These are phyloP conservation scores for Albula glossodonta DNA, from an alignment of 2,113 vertebrate genomes.

Conservation along the genomic window DNA sequence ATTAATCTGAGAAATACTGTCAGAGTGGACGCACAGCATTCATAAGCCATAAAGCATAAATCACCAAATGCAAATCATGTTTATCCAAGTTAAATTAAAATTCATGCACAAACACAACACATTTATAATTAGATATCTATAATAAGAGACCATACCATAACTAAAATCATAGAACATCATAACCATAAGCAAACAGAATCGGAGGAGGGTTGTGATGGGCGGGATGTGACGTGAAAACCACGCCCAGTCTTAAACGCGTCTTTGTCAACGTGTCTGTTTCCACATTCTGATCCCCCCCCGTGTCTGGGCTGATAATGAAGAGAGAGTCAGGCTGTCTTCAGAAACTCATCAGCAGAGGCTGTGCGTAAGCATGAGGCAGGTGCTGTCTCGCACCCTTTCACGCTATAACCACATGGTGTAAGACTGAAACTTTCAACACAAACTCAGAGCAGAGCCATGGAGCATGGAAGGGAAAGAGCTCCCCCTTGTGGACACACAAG, in stretches of 20 bases:
- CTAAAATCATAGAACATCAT: no score
- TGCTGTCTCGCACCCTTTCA: not conserved
- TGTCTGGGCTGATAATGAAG: not conserved
- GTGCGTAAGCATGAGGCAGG: not conserved
- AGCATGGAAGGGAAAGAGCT: not conserved
- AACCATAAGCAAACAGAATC: not conserved
- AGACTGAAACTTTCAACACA: not conserved
- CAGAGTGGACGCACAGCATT: no score
- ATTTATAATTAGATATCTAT: no score
- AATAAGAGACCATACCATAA: no score
- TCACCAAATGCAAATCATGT: no score
- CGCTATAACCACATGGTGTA: not conserved
- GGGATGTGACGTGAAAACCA: not conserved
- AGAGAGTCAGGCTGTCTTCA: not conserved
- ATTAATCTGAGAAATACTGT: no score
- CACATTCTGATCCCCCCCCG: not conserved
- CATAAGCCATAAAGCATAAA: no score
- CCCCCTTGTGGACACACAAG: conserved; percentile 9
- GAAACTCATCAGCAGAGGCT: not conserved
- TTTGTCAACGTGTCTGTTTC: not conserved
- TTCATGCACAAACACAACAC: no score
- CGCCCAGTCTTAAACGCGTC: no score
- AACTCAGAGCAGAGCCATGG: not conserved
- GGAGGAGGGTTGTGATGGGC: not conserved
- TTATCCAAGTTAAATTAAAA: no score